Conservation (phyloP, 2,113 vertebrate species). For the Ardeotis arabs region DNA sequence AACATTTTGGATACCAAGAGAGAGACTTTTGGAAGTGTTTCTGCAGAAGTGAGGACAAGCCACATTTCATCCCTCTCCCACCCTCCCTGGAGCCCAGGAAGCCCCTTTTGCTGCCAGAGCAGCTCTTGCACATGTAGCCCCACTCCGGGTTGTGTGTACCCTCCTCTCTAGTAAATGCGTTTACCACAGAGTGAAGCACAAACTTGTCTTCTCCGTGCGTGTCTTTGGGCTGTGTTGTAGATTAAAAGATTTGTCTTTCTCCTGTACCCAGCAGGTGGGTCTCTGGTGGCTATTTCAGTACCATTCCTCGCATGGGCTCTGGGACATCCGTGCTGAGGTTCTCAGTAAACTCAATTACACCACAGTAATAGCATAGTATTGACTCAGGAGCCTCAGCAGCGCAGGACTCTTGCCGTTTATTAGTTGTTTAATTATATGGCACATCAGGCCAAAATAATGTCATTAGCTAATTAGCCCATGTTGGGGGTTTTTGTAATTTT, state of each 20-base stretch:
- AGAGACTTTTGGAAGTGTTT: not conserved
- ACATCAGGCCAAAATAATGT: slow-evolving; percentile 69
- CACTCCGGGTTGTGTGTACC: not conserved
- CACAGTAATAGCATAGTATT: slow-evolving; percentile 54
- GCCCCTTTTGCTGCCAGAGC: not conserved
- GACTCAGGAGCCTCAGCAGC: slow-evolving; percentile 62
- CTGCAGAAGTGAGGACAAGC: not conserved
- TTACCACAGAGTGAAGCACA: not conserved
- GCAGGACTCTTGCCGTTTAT: slow-evolving; percentile 61
- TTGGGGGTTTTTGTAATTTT: slow-evolving; percentile 50
- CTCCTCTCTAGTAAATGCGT: not conserved
- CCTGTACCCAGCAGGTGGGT: slow-evolving; percentile 48
- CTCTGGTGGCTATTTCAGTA: slow-evolving; percentile 54
- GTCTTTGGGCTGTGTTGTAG: not conserved
- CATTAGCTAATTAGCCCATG: slow-evolving; percentile 63
- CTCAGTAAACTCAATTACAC: slow-evolving; percentile 66
- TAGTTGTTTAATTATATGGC: slow-evolving; percentile 69
- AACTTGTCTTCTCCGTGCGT: not conserved
- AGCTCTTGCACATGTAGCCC: not conserved
- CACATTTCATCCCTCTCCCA: not conserved
- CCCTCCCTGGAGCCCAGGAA: not conserved
- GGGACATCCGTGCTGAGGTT: slow-evolving; percentile 36
- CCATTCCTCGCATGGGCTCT: slow-evolving; percentile 13
- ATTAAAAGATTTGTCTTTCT: slow-evolving; percentile 64
- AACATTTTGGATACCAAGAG: not conserved